Evolutionary conservation across 2,113 vertebrate genomes (phyloP), one percentile per base, ranked within the genome.

Genomic region (Gnathonemus echidnorhynchus): DNA sequence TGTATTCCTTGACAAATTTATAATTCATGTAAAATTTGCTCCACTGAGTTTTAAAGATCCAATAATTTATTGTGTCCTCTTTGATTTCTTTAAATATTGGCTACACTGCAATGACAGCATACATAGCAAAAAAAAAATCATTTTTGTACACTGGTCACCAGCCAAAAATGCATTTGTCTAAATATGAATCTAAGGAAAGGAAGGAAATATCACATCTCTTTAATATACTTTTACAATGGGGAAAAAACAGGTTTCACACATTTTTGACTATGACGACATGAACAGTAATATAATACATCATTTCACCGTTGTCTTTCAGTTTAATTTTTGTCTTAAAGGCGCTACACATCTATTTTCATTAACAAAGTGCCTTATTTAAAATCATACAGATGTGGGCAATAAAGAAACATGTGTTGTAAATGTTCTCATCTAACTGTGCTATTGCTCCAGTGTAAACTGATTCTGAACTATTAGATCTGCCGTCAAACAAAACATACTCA

Each of bases 361-460:
- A 74, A 90, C 87, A 92, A 86, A 80, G 93, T 89, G 92, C 89
- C 89, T 92, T 89, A 88, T 62, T 90, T 92, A 91, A 91, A 91
- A 93, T 92, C 86, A 90, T 93, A 91, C 94, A 93, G 91, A 94
- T 94, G 93, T 91, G 92, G 92, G 91, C 90, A 93, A 93, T 93
- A 92, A 92, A 94, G 91, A 88, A 93, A 92, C 94, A 95, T 94
- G 93, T 95, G 95, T 91, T 92, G 93, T 90, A 90, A 90, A 94
- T 94, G 92, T 92, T 92, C 85, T 88, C 88, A 92, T 92, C 91
- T 90, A 90, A 92, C 91, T 90, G 89, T 87, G 89, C 91, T 90
- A 92, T 94, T 93, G 90, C 91, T 93, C 89, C 86, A 90, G 83
- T 70, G 88, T 92, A 92, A 93, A 93, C 89, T 58, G 90, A 92